Evolutionary conservation across 2,888 invertebrate species (phyloP), one percentile per base, ranked within the genome.

Genomic region (Bhutanitis thaidina): DNA sequence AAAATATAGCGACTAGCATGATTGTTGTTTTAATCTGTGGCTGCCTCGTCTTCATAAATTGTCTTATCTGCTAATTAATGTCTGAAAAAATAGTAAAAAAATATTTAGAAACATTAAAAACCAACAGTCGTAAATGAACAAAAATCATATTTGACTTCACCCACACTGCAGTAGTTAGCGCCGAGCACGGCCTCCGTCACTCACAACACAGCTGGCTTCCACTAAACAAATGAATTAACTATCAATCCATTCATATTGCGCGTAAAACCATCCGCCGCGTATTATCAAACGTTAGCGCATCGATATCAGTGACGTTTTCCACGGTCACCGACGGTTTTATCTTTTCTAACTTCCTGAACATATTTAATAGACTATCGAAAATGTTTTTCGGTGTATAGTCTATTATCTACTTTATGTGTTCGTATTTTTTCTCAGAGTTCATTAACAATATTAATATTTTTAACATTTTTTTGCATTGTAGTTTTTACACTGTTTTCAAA

Each of bases 201-300:
- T 84, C 70, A 84, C 81, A 71, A 71, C 59, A 77, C 69, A 2
- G 81, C 81, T 72, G 72, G 85, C 86, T 85, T 82, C 56, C 69
- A 82, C 82, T 82, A 79, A 83, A 83, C 80, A 81, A 81, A 82
- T 77, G 62, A 78, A 80, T 86, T 86, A 85, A 86, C 84, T 77
- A 68, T 73, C 69, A 67, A 72, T 60, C 59, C 77, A 74, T 74
- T 54, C 71, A 71, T 67, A 56, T 60, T 58, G 40, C 32, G 20
- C 39, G 27, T 15, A 34, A 36, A n/a, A 12, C n/a, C 4, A 30
- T 44, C 46, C 49, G 43, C 39, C 39, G 52, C 52, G 49, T 40
- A 52, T 37, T 40, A 43, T 36, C 37, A 37, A 35, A 15, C 43
- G 39, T 32, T 53, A 54, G 57, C 48, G 34, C 64, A 61, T 66